Evolutionary conservation across 2,888 invertebrate genomes (phyloP).

Genomic region (Hirtodrosophila confusa): DNA sequence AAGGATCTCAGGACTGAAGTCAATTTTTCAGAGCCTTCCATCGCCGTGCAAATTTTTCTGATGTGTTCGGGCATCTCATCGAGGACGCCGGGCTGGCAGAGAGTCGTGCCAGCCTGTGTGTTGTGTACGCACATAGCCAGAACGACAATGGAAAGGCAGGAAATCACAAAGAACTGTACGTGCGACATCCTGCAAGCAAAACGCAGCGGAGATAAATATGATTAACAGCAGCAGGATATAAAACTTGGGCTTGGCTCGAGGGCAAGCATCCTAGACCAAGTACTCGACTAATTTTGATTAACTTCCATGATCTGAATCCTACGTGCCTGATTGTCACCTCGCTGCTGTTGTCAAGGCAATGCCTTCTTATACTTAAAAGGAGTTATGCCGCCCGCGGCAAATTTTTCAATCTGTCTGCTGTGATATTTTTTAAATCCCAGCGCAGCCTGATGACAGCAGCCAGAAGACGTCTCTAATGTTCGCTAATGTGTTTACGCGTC

Average conservation of each 20-base stretch:
- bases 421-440: slow-evolving; percentile 24
- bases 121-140: slow-evolving; percentile 54
- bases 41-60: slow-evolving; percentile 86
- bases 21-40: slow-evolving; percentile 84
- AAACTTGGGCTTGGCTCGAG: background rate
- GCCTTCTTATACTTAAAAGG: slow-evolving; percentile 25
- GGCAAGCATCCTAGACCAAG: background rate
- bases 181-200: slow-evolving; percentile 75
- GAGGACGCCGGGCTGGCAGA: slow-evolving; percentile 86
- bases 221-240: slow-evolving; percentile 19
- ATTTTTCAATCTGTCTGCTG: slow-evolving; percentile 31
- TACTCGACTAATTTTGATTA: slow-evolving; percentile 54
- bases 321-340: slow-evolving; percentile 39
- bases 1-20: slow-evolving; percentile 82
- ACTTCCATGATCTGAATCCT: slow-evolving; percentile 44
- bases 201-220: background rate
- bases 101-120: slow-evolving; percentile 82
- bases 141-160: slow-evolving; percentile 57
- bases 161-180: slow-evolving; percentile 70
- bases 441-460: slow-evolving; percentile 21
- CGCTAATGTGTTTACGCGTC: slow-evolving; percentile 57
- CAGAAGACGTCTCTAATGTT: slow-evolving; percentile 44
- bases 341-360: slow-evolving; percentile 38
- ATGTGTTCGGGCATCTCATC: slow-evolving; percentile 87
- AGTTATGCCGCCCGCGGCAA: slow-evolving; percentile 31